Evolutionary conservation across 2,888 invertebrate genomes (phyloP).

Genomic region (Liopterus haemorrhoidalis): DNA sequence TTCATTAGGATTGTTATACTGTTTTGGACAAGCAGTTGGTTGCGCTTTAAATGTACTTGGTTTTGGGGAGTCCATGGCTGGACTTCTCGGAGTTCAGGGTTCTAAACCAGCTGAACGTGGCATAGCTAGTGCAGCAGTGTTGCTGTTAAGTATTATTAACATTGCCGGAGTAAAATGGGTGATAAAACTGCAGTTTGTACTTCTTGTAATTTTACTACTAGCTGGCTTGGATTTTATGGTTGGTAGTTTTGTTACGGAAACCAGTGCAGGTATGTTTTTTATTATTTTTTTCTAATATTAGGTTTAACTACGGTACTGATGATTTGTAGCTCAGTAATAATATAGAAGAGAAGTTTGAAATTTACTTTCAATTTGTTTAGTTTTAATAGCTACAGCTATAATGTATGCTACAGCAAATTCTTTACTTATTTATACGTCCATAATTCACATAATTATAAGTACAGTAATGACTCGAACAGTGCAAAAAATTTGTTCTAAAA

Average conservation of each 20-base stretch:
- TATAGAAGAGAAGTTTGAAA: too few species aligned
- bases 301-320: too few species aligned
- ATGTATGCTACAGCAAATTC: too few species aligned
- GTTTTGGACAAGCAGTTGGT: constrained; percentile 95
- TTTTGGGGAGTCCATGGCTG: constrained; percentile 94
- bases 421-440: too few species aligned
- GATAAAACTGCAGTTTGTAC: constrained; percentile 85
- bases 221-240: constrained; percentile 92
- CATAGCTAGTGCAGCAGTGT: constrained; percentile 81
- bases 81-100: constrained; percentile 65
- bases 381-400: too few species aligned
- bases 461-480: too few species aligned
- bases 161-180: constrained; percentile 98
- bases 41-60: constrained; percentile 94
- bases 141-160: constrained; percentile 84
- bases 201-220: constrained; percentile 76
- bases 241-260: constrained; percentile 78
- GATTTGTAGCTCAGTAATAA: background rate
- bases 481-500: too few species aligned
- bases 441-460: too few species aligned
- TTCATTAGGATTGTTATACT: constrained; percentile 86
- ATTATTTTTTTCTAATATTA: too few species aligned
- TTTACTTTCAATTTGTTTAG: too few species aligned
- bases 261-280: constrained; percentile 56
- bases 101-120: constrained; percentile 77